phyloP scores from a whole-genome alignment of 2,888 invertebrate genomes.

The Euphydryas editha region DNA sequence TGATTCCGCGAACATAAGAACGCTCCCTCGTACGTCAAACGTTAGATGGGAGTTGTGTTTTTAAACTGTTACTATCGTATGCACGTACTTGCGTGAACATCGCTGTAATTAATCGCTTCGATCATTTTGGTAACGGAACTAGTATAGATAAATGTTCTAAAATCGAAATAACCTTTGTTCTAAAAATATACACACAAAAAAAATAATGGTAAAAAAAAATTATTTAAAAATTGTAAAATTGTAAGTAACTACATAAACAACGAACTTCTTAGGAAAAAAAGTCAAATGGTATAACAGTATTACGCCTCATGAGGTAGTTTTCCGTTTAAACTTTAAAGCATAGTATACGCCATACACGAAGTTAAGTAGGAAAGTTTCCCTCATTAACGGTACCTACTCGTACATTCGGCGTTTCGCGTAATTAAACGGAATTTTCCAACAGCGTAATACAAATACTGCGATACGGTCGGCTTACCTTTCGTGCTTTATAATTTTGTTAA shows the following conservation, averaged over 20 bases:
- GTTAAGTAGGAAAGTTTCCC: slow-evolving; percentile 42
- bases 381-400: slow-evolving; percentile 38
- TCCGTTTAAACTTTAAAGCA: slow-evolving; percentile 27
- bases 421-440: slow-evolving; percentile 45
- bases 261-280: neutral
- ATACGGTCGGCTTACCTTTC: slow-evolving; percentile 14
- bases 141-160: no score
- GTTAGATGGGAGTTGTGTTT: no score
- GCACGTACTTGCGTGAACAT: no score
- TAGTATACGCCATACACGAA: slow-evolving; percentile 34
- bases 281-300: neutral
- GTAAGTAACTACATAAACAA: neutral
- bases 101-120: no score
- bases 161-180: no score
- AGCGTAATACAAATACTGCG: slow-evolving; percentile 28
- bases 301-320: slow-evolving; percentile 18
- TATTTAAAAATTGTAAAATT: no score
- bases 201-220: no score
- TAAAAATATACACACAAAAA: no score
- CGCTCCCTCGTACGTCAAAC: no score
- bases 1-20: no score
- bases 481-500: slow-evolving; percentile 20
- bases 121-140: no score
- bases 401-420: slow-evolving; percentile 45
- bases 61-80: no score